Conservation (phyloP, 1,140 invertebrate genomes). For the Aphelinus certus region DNA sequence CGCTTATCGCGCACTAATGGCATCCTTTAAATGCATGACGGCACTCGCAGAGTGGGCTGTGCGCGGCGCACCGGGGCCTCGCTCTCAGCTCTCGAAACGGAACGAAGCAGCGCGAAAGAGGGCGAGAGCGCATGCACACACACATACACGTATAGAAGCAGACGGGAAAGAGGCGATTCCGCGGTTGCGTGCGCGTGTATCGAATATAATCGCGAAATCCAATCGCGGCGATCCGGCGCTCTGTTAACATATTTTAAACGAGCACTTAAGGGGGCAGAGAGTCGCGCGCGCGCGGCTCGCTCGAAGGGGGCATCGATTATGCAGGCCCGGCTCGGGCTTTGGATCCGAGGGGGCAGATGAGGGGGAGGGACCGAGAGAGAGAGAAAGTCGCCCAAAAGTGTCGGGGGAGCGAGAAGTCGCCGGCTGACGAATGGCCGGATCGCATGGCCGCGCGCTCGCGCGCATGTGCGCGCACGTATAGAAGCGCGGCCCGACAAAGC, state of each 20-base stretch:
- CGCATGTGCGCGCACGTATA: background rate
- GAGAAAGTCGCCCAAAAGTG: background rate
- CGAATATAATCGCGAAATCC: conserved; percentile 29
- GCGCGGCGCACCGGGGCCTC: background rate
- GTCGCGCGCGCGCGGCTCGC: too few species aligned
- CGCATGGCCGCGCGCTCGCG: background rate
- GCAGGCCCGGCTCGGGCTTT: too few species aligned
- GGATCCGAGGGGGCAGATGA: background rate
- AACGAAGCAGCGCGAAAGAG: background rate
- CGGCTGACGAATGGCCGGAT: conserved; percentile 15
- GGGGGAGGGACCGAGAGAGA: background rate
- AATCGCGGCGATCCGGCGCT: conserved; percentile 23
- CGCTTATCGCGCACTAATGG: conserved; percentile 19
- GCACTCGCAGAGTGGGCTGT: background rate
- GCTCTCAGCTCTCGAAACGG: too few species aligned
- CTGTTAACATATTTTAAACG: conserved; percentile 33
- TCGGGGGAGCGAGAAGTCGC: conserved; percentile 2
- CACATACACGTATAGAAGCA: background rate
- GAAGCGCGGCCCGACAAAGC: background rate
- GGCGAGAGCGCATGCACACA: background rate
- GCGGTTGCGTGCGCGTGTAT: conserved; percentile 3
- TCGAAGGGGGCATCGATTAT: too few species aligned
- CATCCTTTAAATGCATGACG: conserved; percentile 28
- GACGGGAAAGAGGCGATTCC: background rate
- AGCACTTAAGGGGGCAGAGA: conserved; percentile 8